Evolutionary conservation across 1,140 invertebrate species (phyloP).

Genomic region (Oryctes rhinoceros): DNA sequence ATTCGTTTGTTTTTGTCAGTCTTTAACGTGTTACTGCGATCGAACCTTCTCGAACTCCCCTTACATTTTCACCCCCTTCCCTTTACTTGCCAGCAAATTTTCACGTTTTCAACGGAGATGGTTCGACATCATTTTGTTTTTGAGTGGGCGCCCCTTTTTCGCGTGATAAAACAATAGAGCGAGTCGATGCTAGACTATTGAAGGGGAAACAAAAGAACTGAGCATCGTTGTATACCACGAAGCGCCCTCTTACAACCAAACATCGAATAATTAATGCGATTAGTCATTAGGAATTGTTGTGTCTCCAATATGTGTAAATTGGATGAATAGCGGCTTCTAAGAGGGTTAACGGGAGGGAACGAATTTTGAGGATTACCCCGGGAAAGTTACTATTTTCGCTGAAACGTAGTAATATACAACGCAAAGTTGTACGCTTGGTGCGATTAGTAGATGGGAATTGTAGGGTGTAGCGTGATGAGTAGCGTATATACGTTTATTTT

Average conservation of each 20-base stretch:
- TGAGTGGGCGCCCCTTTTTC: neutral
- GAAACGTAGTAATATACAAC: neutral
- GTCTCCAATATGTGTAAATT: neutral
- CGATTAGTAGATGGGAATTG: too few species aligned
- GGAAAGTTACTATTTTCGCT: neutral
- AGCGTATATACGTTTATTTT: neutral
- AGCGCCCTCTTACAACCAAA: neutral
- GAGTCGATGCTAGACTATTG: neutral
- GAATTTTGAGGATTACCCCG: neutral
- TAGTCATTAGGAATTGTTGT: neutral
- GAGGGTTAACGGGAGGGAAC: neutral
- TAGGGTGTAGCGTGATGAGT: too few species aligned
- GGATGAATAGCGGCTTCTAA: neutral
- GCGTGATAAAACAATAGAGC: neutral
- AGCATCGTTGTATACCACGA: neutral
- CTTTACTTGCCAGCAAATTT: neutral
- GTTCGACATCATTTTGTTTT: slow-evolving; percentile 3
- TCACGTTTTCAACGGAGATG: neutral
- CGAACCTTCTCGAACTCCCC: neutral
- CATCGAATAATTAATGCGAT: slow-evolving; percentile 14
- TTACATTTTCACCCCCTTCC: neutral
- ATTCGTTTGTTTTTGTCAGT: slow-evolving; percentile 14
- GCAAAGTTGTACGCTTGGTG: too few species aligned
- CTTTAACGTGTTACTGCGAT: too few species aligned
- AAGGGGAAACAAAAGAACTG: slow-evolving; percentile 6